phyloP scores from a whole-genome alignment of 2,113 vertebrate species.

The Tenebrosternarchus preto region DNA sequence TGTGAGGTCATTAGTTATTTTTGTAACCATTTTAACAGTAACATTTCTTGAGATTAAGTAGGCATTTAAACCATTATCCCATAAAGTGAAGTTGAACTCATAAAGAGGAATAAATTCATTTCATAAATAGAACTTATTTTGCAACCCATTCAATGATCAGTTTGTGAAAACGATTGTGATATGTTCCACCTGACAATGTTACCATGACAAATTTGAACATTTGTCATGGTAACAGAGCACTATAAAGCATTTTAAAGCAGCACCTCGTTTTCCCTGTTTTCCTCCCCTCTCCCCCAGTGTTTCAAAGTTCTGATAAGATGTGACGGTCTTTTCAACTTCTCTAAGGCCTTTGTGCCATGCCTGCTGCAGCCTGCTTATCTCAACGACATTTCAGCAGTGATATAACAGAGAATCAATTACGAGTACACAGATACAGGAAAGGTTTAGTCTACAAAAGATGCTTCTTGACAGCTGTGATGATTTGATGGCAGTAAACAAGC shows the following conservation, averaged over 20 bases:
- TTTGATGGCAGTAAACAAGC: slow-evolving; percentile 72
- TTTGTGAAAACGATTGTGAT: slow-evolving; percentile 30
- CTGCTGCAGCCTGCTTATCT: slow-evolving; percentile 70
- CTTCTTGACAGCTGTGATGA: slow-evolving; percentile 72
- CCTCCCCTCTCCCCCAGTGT: slow-evolving; percentile 61
- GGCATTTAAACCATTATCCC: neutral
- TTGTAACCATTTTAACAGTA: neutral
- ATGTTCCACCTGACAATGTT: slow-evolving; percentile 35
- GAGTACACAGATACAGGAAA: slow-evolving; percentile 72
- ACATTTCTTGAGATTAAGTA: neutral
- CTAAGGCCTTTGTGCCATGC: slow-evolving; percentile 64
- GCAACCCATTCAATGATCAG: slow-evolving; percentile 10
- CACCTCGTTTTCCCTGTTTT: slow-evolving; percentile 56
- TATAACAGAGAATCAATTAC: slow-evolving; percentile 80
- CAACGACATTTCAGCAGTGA: slow-evolving; percentile 68
- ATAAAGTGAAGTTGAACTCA: neutral
- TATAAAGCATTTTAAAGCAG: slow-evolving; percentile 65
- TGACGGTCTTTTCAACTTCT: slow-evolving; percentile 74
- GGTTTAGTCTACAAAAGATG: slow-evolving; percentile 72
- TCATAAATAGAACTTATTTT: slow-evolving; percentile 25
- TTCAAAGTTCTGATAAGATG: slow-evolving; percentile 75
- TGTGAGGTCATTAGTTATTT: too few species aligned
- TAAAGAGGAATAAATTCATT: neutral
- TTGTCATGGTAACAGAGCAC: slow-evolving; percentile 64
- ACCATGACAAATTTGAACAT: slow-evolving; percentile 59